Base-by-base conservation (phyloP, 2,113 vertebrate genomes). In the Sylvia atricapilla region DNA sequence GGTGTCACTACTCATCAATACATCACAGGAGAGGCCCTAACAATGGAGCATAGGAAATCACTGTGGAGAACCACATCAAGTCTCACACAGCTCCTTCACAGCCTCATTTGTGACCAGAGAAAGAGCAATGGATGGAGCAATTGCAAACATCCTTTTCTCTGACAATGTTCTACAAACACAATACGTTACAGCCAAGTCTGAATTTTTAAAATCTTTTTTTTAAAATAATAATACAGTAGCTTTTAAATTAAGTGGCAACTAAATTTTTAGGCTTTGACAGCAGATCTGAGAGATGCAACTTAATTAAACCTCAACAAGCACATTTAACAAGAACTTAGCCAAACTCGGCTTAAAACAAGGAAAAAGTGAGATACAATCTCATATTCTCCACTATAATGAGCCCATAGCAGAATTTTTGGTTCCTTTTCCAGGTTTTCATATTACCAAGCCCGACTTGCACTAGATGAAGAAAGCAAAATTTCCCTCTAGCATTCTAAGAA, bases 401-500 rank as follows among this genome's bases (percentile, higher is more conserved):
- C 49, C 49, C 46, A 62, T 22, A 33, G 23, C 39, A 69, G 31
- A 90, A 10, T 7, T 46, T 47, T 37, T 41, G 6, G 37, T 66
- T 90, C 63, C 43, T 90, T 86, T 59, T 70, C 88, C 62, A 88
- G 43, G 31, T 88, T 95, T 92, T 56, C n/a, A 5, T 69, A 77
- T 86, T 88, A 95, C 60, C 63, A 84, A 85, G 28, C 53, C 39
- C 4, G 3, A 58, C 47, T 53, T 62, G 41, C 37, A 84, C 25
- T 41, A 90, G 33, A 88, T 80, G 83, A 92, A 83, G 59, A 74
- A 58, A 86, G 88, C 46, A 86, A 74, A 93, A 93, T 81, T 93
- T 94, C 89, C 90, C 76, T 92, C 23, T 39, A 15, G 63, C 33
- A 81, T 94, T 95, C 94, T 84, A 92, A 90, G 90, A 95, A 94